Conservation (phyloP, 2,888 invertebrate species). For the Linyphia triangularis region DNA sequence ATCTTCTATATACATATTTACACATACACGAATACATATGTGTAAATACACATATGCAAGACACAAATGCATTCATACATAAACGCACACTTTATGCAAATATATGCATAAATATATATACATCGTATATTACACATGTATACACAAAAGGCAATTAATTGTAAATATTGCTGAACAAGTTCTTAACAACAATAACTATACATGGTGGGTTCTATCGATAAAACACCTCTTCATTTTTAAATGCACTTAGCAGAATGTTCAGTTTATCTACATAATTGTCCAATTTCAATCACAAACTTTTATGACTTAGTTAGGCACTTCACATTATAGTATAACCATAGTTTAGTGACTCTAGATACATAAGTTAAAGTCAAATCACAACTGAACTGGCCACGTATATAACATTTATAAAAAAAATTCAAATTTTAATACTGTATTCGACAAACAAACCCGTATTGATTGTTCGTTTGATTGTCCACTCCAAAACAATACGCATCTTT, state of each 20-base stretch:
- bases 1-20: neutral
- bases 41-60: constrained; percentile 12
- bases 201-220: constrained; percentile 65
- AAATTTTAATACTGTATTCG: constrained; percentile 67
- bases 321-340: constrained; percentile 44
- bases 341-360: constrained; percentile 55
- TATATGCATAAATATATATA: constrained; percentile 26
- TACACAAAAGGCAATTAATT: constrained; percentile 47
- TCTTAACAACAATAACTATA: constrained; percentile 63
- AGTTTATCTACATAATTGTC: constrained; percentile 57
- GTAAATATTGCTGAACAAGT: constrained; percentile 47
- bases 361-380: constrained; percentile 71
- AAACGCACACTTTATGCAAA: neutral
- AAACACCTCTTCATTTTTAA: constrained; percentile 39
- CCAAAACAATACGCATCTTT: constrained; percentile 40
- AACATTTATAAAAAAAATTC: constrained; percentile 38
- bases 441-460: constrained; percentile 31
- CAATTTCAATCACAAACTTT: constrained; percentile 67
- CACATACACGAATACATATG: constrained; percentile 10
- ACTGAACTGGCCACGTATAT: constrained; percentile 67
- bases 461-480: constrained; percentile 40
- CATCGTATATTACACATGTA: constrained; percentile 16
- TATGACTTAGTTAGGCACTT: constrained; percentile 71
- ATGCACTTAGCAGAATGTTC: constrained; percentile 34
- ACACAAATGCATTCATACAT: constrained; percentile 35